These are phyloP conservation scores for Isichthys henryi DNA, from an alignment of 2,113 vertebrate genomes.

Conservation along the genomic window DNA sequence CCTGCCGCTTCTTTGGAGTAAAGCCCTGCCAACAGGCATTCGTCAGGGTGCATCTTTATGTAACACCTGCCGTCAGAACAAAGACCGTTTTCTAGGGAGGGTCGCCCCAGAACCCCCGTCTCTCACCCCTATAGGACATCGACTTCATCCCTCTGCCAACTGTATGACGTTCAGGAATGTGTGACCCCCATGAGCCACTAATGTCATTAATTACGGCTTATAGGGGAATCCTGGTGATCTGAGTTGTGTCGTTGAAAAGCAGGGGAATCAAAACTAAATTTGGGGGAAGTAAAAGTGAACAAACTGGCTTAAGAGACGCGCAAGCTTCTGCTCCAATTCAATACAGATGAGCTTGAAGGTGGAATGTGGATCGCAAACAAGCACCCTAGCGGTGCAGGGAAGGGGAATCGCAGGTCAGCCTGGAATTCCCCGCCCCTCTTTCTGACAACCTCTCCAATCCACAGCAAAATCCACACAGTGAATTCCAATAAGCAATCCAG, in stretches of 20 bases:
- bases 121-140: background rate
- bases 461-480: background rate
- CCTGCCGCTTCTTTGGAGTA: constrained; percentile 2
- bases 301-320: background rate
- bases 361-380: too few species aligned
- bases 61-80: background rate
- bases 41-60: background rate
- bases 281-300: background rate
- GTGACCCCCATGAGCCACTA: background rate
- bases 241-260: background rate
- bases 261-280: background rate
- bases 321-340: too few species aligned
- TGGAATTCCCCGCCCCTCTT: background rate
- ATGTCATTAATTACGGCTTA: background rate
- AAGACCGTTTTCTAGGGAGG: background rate
- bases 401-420: background rate
- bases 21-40: background rate
- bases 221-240: background rate
- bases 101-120: background rate
- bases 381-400: too few species aligned
- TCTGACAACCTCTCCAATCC: background rate
- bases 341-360: too few species aligned
- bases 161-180: background rate
- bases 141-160: background rate
- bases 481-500: background rate